A percentile compares a stretch with the other conserved stretches of the same genome.
Conservation (phyloP, 2,797 vertebrate species). For the Gastrophryne carolinensis region DNA sequence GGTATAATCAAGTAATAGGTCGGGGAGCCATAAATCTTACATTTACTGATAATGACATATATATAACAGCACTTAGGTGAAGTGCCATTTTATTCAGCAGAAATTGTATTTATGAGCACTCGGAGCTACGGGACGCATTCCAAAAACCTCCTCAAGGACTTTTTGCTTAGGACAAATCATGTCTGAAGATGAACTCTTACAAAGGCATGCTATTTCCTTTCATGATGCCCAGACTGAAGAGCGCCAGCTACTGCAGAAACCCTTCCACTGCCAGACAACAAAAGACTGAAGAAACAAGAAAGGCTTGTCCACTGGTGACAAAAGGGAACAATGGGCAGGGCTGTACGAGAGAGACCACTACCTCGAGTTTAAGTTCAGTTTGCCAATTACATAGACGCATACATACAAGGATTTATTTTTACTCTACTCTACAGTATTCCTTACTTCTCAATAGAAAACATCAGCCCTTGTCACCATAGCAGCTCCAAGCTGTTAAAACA, state of each 20-base stretch:
- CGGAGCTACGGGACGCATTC: constrained; percentile 17
- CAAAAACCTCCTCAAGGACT: constrained; percentile 46
- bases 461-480: too few relatives aligned
- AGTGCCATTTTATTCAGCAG: constrained; percentile 45
- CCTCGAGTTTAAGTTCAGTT: too few relatives aligned
- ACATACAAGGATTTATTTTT: too few relatives aligned
- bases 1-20: constrained; percentile 34
- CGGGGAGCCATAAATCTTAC: constrained; percentile 31
- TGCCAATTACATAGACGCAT: too few relatives aligned
- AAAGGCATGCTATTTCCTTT: neutral
- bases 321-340: too few relatives aligned
- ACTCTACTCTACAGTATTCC: too few relatives aligned
- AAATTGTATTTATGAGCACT: constrained; percentile 45
- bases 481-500: too few relatives aligned
- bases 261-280: neutral
- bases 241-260: neutral
- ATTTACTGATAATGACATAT: constrained; percentile 50
- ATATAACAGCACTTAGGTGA: constrained; percentile 47
- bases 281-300: too few relatives aligned
- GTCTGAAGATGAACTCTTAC: neutral
- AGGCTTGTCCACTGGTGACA: too few relatives aligned
- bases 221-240: neutral
- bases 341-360: too few relatives aligned
- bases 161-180: constrained; percentile 43
- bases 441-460: too few relatives aligned